These are phyloP conservation scores for Nomada lathburiana DNA, from an alignment of 2,888 invertebrate species.

Conservation along the genomic window DNA sequence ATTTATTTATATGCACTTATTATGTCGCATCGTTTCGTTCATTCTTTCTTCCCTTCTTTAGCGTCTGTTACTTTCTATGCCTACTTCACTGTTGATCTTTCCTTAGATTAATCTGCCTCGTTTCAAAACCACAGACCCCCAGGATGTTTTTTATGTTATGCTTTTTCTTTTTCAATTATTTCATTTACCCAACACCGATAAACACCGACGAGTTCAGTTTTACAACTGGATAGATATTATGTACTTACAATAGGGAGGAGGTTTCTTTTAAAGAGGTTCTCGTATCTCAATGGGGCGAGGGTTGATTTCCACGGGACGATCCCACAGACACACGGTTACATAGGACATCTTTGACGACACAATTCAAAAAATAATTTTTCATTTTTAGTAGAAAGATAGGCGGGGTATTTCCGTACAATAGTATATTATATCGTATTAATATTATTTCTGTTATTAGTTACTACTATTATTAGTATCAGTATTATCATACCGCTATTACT, in stretches of 20 bases:
- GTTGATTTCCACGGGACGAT: slow-evolving; percentile 62
- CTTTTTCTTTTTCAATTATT: slow-evolving; percentile 46
- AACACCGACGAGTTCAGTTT: slow-evolving; percentile 77
- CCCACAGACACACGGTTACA: slow-evolving; percentile 69
- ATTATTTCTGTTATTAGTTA: slow-evolving; percentile 62
- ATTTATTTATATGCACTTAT: slow-evolving; percentile 60
- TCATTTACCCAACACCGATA: slow-evolving; percentile 74
- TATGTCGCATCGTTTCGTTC: slow-evolving; percentile 50
- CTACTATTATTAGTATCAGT: slow-evolving; percentile 67
- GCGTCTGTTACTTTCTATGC: slow-evolving; percentile 79
- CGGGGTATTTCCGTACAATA: slow-evolving; percentile 76
- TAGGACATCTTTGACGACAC: slow-evolving; percentile 76
- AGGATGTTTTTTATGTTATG: slow-evolving; percentile 68
- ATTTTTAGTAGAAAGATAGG: slow-evolving; percentile 82
- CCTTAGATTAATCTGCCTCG: slow-evolving; percentile 32
- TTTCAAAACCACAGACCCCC: slow-evolving; percentile 71
- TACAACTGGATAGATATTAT: neutral
- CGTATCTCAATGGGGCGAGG: slow-evolving; percentile 30
- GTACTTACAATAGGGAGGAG: slow-evolving; percentile 61
- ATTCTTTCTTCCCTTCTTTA: slow-evolving; percentile 24
- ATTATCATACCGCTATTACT: slow-evolving; percentile 66
- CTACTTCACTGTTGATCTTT: slow-evolving; percentile 49
- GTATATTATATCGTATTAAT: slow-evolving; percentile 74
- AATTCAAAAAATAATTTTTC: slow-evolving; percentile 82
- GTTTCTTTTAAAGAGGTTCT: slow-evolving; percentile 34